phyloP scores from a whole-genome alignment of 1,140 invertebrate species.

The Calliopsis andreniformis region DNA sequence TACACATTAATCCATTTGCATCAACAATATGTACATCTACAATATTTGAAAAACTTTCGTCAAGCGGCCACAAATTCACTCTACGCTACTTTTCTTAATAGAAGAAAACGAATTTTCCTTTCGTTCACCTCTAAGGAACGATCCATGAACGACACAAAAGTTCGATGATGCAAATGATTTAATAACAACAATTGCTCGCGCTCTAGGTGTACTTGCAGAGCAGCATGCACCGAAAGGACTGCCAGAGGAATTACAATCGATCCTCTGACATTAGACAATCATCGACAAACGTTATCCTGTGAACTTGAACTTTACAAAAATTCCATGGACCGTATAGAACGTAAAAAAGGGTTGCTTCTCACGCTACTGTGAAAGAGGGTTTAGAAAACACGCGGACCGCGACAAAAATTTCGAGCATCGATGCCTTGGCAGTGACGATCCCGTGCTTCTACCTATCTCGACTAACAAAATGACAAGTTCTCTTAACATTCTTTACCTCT shows the following conservation, averaged over 20 bases:
- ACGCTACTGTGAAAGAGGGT: neutral
- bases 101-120: neutral
- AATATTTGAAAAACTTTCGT: neutral
- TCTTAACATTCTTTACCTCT: constrained; percentile 15
- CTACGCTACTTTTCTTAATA: neutral
- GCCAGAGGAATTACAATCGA: neutral
- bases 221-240: neutral
- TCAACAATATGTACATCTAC: constrained; percentile 2
- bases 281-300: neutral
- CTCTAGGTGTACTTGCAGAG: neutral
- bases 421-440: constrained; percentile 66
- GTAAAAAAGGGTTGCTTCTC: constrained; percentile 1
- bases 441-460: constrained; percentile 47
- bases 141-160: neutral
- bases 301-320: neutral
- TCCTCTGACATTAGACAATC: neutral
- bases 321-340: too few species aligned
- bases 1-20: constrained; percentile 2
- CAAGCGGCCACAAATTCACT: neutral
- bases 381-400: neutral
- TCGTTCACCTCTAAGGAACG: neutral
- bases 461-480: constrained; percentile 37
- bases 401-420: constrained; percentile 52
- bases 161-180: constrained; percentile 11
- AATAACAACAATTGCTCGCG: neutral